Conservation (phyloP, 2,113 vertebrate species). For the Bothrops jararaca region DNA sequence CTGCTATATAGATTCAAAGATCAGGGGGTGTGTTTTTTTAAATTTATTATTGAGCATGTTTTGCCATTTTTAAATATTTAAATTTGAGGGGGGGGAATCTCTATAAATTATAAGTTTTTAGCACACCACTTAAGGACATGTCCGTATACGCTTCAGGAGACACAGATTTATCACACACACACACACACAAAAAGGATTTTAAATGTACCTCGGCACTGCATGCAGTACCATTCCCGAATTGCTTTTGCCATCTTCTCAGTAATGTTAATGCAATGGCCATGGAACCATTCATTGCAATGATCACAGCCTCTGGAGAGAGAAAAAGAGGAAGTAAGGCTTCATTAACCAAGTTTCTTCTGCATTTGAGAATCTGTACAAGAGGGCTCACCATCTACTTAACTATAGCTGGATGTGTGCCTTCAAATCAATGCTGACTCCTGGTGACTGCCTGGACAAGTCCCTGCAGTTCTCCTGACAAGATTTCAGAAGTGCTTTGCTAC, state of each 20-base stretch:
- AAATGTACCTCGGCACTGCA: slow-evolving; percentile 80
- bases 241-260: slow-evolving; percentile 92
- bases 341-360: not conserved
- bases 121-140: not conserved
- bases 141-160: too few relatives aligned
- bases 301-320: slow-evolving; percentile 81
- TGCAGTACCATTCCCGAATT: slow-evolving; percentile 91
- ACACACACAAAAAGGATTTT: not conserved
- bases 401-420: not conserved
- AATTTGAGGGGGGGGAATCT: not conserved
- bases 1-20: not conserved
- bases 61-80: not conserved
- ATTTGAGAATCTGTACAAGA: not conserved
- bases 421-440: not conserved
- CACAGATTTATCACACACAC: not conserved
- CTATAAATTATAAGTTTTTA: not conserved
- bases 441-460: not conserved
- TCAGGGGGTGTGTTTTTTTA: not conserved
- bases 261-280: slow-evolving; percentile 89
- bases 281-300: slow-evolving; percentile 93
- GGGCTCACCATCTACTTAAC: not conserved
- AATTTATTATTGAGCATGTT: not conserved
- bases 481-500: not conserved
- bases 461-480: not conserved
- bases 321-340: not conserved